Conservation (phyloP, 1,140 invertebrate genomes). For the Listronotus oregonensis region DNA sequence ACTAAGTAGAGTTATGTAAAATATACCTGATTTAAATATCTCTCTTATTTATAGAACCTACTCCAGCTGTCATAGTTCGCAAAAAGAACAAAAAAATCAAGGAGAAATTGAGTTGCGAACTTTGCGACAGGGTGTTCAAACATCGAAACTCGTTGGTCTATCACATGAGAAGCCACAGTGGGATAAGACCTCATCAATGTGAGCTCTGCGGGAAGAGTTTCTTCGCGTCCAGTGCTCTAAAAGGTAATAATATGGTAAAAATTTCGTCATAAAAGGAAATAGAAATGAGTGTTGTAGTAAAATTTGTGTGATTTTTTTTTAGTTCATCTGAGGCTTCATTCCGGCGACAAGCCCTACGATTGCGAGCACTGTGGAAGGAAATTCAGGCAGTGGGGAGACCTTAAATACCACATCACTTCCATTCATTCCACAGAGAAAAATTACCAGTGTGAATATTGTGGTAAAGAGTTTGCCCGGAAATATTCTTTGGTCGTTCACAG, state of each 20-base stretch:
- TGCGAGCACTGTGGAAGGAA: conserved; percentile 77
- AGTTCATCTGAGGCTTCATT: conserved; percentile 57
- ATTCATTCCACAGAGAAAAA: conserved; percentile 80
- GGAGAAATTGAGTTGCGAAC: conserved; percentile 60
- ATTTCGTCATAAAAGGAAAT: too few relatives aligned
- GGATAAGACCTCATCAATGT: conserved; percentile 77
- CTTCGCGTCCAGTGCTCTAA: conserved; percentile 77
- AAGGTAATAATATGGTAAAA: conserved; percentile 49
- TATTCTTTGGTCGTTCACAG: conserved; percentile 92
- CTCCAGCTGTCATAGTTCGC: conserved; percentile 30
- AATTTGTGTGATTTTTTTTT: conserved; percentile 10
- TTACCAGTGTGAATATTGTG: conserved; percentile 90
- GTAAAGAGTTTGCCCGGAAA: conserved; percentile 89
- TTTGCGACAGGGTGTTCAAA: conserved; percentile 76
- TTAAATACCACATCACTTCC: conserved; percentile 88
- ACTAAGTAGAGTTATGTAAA: too few relatives aligned
- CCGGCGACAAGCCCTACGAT: conserved; percentile 79
- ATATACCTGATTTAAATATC: too few relatives aligned
- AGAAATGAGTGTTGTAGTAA: too few relatives aligned
- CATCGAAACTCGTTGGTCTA: conserved; percentile 84
- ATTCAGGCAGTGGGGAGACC: conserved; percentile 86
- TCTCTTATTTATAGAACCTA: conserved; percentile 27
- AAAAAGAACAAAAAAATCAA: conserved; percentile 47
- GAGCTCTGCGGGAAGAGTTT: conserved; percentile 81
- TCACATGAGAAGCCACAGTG: conserved; percentile 79